Evolutionary conservation across 2,113 vertebrate species (phyloP).

Genomic region (Circaetus gallicus): DNA sequence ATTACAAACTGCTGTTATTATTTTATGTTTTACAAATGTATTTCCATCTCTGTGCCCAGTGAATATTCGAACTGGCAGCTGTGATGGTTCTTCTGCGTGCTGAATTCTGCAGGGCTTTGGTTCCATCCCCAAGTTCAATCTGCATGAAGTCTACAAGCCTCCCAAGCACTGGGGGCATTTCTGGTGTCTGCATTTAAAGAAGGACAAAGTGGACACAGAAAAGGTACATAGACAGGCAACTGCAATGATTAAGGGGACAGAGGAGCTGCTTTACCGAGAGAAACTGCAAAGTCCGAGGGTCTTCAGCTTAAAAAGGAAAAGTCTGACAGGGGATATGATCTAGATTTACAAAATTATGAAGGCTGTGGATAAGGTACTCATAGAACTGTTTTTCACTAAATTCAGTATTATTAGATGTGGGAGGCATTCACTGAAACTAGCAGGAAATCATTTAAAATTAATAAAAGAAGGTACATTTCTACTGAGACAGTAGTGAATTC

Average conservation of each 20-base stretch:
- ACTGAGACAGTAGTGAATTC: neutral
- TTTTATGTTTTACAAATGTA: neutral
- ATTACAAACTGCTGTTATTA: neutral
- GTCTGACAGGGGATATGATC: neutral
- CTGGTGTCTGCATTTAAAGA: neutral
- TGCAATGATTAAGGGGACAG: neutral
- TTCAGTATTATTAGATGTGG: neutral
- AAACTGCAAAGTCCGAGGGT: neutral
- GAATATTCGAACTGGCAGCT: neutral
- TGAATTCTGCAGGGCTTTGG: neutral
- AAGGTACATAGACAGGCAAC: neutral
- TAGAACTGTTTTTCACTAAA: neutral
- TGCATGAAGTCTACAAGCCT: neutral
- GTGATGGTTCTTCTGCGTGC: accelerated
- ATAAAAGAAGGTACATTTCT: neutral
- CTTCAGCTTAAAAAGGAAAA: neutral
- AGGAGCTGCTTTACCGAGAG: neutral
- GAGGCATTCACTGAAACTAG: neutral
- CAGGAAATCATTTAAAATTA: neutral
- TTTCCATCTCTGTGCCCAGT: neutral
- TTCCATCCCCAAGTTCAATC: neutral
- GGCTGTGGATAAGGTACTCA: neutral
- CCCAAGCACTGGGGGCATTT: neutral
- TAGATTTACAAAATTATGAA: neutral
- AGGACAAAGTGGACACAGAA: neutral